Evolutionary conservation across 2,888 invertebrate genomes (phyloP), one percentile per base, ranked within the genome.

Genomic region (Ellobium chinense): DNA sequence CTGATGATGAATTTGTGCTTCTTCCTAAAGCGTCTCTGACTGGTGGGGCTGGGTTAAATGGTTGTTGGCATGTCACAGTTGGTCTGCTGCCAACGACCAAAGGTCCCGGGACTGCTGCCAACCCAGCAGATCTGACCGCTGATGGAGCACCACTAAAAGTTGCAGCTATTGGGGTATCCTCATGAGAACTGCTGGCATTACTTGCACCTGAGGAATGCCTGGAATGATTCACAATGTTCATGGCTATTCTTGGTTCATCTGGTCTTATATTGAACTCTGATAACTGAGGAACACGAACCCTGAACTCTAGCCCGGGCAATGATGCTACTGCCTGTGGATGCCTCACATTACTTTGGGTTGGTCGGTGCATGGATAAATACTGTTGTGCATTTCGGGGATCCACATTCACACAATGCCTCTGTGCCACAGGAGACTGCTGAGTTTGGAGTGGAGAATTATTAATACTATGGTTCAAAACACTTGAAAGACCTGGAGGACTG

Each of bases 211-310:
- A 54, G 31, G 54, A 2, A n/a, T 21, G 21, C 12, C 31, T 54
- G n/a, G 56, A 31, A n/a, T 54, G 31, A 27, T 60, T 36, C 36
- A 14, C 24, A 37, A 18, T 9, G 54, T 21, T 70, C 58, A 58
- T 4, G 46, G 29, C 18, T 14, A 58, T 12, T 34, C 34, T 27
- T 24, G 31, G 36, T 14, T 58, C 58, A 31, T 12, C 31, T 2
- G 36, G 24, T 4, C 24, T 34, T 60, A 24, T 58, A n/a, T 60
- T 72, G 56, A 3, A 27, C 9, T 29, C 29, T 34, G 31, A 37
- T 58, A 58, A 58, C 36, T 58, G 60, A 58, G 72, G 72, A 36
- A 72, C 24, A 24, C 60, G 72, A 5, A 72, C 72, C 34, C 29
- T 72, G n/a, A 72, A 34, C 24, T 72, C 72, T 36, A 60, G 14